Conservation (phyloP, 2,888 invertebrate species). For the Drosophila aldrichi region DNA sequence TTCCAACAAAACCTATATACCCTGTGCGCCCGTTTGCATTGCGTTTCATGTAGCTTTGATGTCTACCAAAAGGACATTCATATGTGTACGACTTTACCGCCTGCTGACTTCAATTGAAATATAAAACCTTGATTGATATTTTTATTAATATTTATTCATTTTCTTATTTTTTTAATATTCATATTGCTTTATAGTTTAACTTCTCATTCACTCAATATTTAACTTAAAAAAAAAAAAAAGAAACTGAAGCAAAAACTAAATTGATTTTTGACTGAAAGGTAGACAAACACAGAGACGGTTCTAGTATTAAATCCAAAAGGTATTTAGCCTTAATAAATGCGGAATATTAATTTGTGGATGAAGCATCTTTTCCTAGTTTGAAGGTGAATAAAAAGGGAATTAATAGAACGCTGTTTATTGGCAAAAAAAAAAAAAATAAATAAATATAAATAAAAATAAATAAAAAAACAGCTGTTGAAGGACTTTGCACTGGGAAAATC, state of each 20-base stretch:
- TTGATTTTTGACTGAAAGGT: neutral
- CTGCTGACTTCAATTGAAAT: neutral
- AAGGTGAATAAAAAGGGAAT: too few species aligned
- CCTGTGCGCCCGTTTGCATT: neutral
- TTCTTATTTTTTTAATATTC: neutral
- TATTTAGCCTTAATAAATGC: too few species aligned
- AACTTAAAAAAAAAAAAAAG: neutral
- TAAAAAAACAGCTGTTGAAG: too few species aligned
- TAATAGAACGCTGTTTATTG: too few species aligned
- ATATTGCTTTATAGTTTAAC: neutral
- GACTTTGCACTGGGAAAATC: too few species aligned
- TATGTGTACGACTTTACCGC: neutral
- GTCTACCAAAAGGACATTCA: neutral
- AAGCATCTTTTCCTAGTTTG: too few species aligned
- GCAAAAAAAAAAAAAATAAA: too few species aligned
- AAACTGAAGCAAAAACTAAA: neutral
- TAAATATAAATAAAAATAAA: too few species aligned
- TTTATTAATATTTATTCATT: constrained; percentile 6
- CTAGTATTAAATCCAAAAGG: neutral
- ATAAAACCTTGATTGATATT: neutral
- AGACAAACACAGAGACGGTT: neutral
- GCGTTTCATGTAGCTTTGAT: neutral
- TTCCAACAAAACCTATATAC: neutral
- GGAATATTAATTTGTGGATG: too few species aligned
- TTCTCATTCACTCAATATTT: neutral